These are phyloP conservation scores for Glaucopsyche alexis DNA, from an alignment of 2,888 invertebrate species.

Conservation along the genomic window DNA sequence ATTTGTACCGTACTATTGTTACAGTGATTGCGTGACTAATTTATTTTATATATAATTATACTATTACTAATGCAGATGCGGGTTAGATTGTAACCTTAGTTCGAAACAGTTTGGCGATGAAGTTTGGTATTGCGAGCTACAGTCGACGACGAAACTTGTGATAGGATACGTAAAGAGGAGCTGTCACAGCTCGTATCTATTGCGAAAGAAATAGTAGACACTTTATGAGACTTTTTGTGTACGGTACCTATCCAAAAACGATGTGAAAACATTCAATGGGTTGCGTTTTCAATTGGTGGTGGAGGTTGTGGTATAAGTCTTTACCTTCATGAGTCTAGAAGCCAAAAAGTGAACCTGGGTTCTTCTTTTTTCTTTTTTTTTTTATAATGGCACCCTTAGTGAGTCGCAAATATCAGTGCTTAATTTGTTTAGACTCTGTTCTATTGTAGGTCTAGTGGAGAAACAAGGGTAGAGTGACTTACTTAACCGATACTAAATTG, in stretches of 20 bases:
- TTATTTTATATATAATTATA: conserved; percentile 55
- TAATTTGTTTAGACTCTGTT: too few species aligned
- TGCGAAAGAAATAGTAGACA: not conserved
- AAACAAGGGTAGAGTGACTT: too few species aligned
- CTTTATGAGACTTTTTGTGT: not conserved
- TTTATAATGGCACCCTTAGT: too few species aligned
- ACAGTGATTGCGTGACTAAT: conserved; percentile 62
- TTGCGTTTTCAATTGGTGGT: too few species aligned
- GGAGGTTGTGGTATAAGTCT: too few species aligned
- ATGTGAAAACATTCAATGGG: not conserved
- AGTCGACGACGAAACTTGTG: conserved; percentile 8
- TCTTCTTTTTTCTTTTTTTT: too few species aligned
- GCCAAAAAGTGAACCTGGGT: too few species aligned
- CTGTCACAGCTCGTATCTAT: not conserved
- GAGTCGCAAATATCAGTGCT: too few species aligned
- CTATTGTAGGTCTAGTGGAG: too few species aligned
- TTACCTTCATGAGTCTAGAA: too few species aligned
- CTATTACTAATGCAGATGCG: conserved; percentile 46
- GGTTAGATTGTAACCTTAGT: conserved; percentile 36
- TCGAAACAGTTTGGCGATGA: conserved; percentile 6
- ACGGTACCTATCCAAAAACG: not conserved
- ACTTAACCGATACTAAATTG: too few species aligned
- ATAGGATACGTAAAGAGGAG: not conserved
- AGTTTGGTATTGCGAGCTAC: not conserved
- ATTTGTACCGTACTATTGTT: conserved; percentile 69